Evolutionary conservation across 2,888 invertebrate genomes (phyloP).

Genomic region (Drosophila anomelani): DNA sequence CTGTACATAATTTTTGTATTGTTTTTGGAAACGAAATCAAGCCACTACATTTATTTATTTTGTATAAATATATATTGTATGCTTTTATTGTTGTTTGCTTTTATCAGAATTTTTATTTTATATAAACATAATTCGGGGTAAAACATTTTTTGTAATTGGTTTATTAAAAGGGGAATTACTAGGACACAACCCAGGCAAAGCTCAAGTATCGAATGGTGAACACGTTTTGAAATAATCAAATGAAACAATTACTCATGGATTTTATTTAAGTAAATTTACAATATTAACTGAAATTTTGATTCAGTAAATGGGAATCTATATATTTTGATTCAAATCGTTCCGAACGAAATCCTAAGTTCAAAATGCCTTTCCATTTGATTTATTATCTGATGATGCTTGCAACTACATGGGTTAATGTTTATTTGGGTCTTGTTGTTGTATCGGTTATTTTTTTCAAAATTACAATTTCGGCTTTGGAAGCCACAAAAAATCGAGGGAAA

Average conservation of each 20-base stretch:
- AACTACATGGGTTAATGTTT: conserved; percentile 30
- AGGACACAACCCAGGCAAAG: conserved; percentile 41
- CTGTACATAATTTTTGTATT: conserved; percentile 51
- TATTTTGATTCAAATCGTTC: not conserved
- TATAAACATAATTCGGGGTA: conserved; percentile 12
- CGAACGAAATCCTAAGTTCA: conserved; percentile 4
- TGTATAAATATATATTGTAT: conserved; percentile 47
- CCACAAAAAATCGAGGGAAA: conserved; percentile 6
- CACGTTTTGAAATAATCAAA: not conserved
- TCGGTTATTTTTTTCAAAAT: conserved; percentile 19
- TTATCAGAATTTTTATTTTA: conserved; percentile 7
- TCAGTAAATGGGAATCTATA: not conserved
- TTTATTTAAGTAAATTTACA: not conserved
- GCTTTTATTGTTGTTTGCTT: conserved; percentile 23
- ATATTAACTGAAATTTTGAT: not conserved
- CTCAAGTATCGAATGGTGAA: conserved; percentile 23
- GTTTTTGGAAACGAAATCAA: conserved; percentile 27
- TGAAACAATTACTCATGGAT: not conserved
- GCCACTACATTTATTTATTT: conserved; percentile 32
- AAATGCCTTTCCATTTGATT: conserved; percentile 20
- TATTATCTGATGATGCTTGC: conserved; percentile 21
- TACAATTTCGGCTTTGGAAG: conserved; percentile 16
- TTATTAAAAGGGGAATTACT: conserved; percentile 16
- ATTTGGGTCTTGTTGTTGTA: conserved; percentile 18
- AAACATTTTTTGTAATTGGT: conserved; percentile 1